Evolutionary conservation across 2,888 invertebrate genomes (phyloP).

Genomic region (Micropterix aruncella): DNA sequence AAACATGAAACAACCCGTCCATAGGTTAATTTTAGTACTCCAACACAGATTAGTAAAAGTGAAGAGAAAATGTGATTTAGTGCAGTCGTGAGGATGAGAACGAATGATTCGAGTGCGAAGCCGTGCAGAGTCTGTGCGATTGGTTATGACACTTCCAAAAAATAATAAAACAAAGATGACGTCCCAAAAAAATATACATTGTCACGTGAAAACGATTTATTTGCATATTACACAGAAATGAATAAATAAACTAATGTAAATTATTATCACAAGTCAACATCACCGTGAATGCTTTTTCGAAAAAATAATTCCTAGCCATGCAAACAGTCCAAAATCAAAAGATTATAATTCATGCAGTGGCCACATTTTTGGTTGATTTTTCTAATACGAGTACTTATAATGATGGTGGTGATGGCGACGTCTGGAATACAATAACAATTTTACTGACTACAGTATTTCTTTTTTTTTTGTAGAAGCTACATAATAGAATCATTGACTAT

Average conservation of each 20-base stretch:
- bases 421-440: constrained; percentile 27
- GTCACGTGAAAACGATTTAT: too few species aligned
- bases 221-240: neutral
- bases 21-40: too few species aligned
- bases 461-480: too few species aligned
- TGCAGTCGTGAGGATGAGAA: neutral
- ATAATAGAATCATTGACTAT: too few species aligned
- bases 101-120: neutral
- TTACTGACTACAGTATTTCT: too few species aligned
- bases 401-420: constrained; percentile 24
- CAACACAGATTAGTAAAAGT: neutral
- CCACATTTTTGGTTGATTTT: neutral
- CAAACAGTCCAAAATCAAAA: too few species aligned
- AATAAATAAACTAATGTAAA: neutral
- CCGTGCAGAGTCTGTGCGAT: neutral
- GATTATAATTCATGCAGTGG: neutral
- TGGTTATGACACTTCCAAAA: neutral
- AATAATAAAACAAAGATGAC: neutral
- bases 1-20: too few species aligned
- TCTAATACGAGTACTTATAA: neutral
- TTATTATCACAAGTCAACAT: neutral
- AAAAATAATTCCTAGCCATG: neutral
- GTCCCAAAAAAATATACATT: neutral
- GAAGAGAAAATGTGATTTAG: neutral
- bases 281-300: neutral